These are phyloP conservation scores for Pedetes capensis DNA, from an alignment of 2,113 vertebrate genomes.

Conservation along the genomic window DNA sequence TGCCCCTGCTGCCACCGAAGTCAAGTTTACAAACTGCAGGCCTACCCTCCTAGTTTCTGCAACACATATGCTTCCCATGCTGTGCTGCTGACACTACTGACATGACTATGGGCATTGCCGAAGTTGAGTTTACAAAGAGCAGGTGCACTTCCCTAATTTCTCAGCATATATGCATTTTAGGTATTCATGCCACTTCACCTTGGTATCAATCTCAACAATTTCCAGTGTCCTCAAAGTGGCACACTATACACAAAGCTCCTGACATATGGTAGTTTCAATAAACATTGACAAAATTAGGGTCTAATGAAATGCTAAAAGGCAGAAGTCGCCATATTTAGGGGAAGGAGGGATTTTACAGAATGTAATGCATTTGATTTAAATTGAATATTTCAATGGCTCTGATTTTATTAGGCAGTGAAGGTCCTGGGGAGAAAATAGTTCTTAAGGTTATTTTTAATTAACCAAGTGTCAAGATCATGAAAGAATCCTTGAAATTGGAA, in stretches of 20 bases:
- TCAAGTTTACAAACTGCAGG: too few relatives aligned
- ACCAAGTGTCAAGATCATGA: conserved; percentile 36
- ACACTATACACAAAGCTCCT: neutral
- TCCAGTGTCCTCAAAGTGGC: neutral
- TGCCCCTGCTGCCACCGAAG: too few relatives aligned
- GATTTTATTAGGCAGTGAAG: conserved; percentile 49
- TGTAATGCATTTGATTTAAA: conserved; percentile 39
- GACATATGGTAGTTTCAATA: conserved; percentile 37
- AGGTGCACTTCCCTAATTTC: too few relatives aligned
- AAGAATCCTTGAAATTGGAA: conserved; percentile 45
- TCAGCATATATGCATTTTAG: too few relatives aligned
- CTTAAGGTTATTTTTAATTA: conserved; percentile 66
- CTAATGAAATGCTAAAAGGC: conserved; percentile 44
- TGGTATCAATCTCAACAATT: neutral
- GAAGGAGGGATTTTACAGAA: conserved; percentile 36
- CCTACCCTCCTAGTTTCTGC: too few relatives aligned
- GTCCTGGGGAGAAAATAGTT: neutral
- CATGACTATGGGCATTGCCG: too few relatives aligned
- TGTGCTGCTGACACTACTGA: too few relatives aligned
- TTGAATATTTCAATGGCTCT: conserved; percentile 43
- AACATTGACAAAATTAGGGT: conserved; percentile 31
- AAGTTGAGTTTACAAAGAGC: conserved; percentile 1
- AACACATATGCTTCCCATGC: too few relatives aligned
- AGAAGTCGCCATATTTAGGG: neutral
- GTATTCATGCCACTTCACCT: neutral